These are phyloP conservation scores for Karalla daura DNA, from an alignment of 2,797 vertebrate genomes.

Conservation along the genomic window DNA sequence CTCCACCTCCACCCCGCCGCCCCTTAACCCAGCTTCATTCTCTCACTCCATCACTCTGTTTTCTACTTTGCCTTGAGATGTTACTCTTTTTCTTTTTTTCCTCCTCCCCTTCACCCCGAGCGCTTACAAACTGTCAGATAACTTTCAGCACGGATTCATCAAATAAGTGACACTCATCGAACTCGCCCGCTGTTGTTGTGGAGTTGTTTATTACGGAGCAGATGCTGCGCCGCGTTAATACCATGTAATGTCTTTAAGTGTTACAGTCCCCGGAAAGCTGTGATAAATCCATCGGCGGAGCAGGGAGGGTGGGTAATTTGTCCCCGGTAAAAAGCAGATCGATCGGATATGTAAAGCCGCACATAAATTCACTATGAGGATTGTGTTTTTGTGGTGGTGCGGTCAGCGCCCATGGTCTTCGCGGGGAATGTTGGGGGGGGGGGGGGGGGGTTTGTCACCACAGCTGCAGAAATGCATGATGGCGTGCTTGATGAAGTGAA, in stretches of 20 bases:
- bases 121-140: slow-evolving; percentile 65
- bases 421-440: too few species aligned
- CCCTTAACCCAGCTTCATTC: slow-evolving; percentile 46
- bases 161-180: slow-evolving; percentile 47
- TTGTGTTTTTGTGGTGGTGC: slow-evolving; percentile 9
- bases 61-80: slow-evolving; percentile 67
- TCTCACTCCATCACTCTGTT: slow-evolving; percentile 65
- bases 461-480: slow-evolving; percentile 64
- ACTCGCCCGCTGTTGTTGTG: slow-evolving; percentile 38
- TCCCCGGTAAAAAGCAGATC: slow-evolving; percentile 12
- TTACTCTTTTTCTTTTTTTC: slow-evolving; percentile 45
- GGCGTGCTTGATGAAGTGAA: slow-evolving; percentile 75
- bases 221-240: slow-evolving; percentile 28
- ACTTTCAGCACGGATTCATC: slow-evolving; percentile 67
- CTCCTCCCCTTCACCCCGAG: slow-evolving; percentile 32
- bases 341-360: slow-evolving; percentile 43
- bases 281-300: slow-evolving; percentile 38
- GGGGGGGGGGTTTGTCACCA: slow-evolving; percentile 39
- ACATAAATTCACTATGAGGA: slow-evolving; percentile 26
- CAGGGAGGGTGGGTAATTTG: neutral
- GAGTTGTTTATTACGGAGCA: slow-evolving; percentile 48
- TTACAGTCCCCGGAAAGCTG: slow-evolving; percentile 17
- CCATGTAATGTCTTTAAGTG: slow-evolving; percentile 33
- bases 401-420: neutral
- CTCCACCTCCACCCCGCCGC: too few species aligned